A percentile compares a stretch with the other conserved stretches of the same genome.
Conservation (phyloP, 53 echinoderm and acorn worm species). For the Pentamera pediparva region DNA sequence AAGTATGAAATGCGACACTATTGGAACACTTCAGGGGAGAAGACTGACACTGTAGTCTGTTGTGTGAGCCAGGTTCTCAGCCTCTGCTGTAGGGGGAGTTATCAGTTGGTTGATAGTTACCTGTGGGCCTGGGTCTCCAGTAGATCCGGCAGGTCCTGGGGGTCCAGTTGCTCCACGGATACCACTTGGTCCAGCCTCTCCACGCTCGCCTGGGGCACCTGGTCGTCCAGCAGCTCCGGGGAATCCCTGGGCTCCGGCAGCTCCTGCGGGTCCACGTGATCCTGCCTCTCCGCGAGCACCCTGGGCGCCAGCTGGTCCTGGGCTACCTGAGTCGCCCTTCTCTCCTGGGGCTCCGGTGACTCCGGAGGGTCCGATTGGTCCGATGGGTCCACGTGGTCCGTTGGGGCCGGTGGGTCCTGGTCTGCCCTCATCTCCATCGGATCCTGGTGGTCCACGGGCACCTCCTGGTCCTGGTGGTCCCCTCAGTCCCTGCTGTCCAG, state of each 20-base stretch:
- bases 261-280: slow-evolving; percentile 67
- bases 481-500: slow-evolving; percentile 78
- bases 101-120: slow-evolving; percentile 23
- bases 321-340: slow-evolving; percentile 75
- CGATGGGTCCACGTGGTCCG: slow-evolving; percentile 66
- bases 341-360: slow-evolving; percentile 62
- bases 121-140: slow-evolving; percentile 68
- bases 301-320: slow-evolving; percentile 74
- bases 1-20: too few species aligned
- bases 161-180: slow-evolving; percentile 64
- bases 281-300: slow-evolving; percentile 71
- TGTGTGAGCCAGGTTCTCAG: too few species aligned
- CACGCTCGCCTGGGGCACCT: slow-evolving; percentile 49
- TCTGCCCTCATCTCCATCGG: slow-evolving; percentile 45
- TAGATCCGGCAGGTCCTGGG: slow-evolving; percentile 68
- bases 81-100: too few species aligned
- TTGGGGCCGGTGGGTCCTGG: slow-evolving; percentile 77
- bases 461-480: slow-evolving; percentile 69
- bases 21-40: too few species aligned
- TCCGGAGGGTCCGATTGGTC: slow-evolving; percentile 73
- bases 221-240: slow-evolving; percentile 67
- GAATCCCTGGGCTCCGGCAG: slow-evolving; percentile 66
- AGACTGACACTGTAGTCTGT: too few species aligned
- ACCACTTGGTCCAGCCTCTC: slow-evolving; percentile 66
- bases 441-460: slow-evolving; percentile 58